Base-by-base conservation (phyloP, 2,888 invertebrate species). In the Andricus quercusramuli region DNA sequence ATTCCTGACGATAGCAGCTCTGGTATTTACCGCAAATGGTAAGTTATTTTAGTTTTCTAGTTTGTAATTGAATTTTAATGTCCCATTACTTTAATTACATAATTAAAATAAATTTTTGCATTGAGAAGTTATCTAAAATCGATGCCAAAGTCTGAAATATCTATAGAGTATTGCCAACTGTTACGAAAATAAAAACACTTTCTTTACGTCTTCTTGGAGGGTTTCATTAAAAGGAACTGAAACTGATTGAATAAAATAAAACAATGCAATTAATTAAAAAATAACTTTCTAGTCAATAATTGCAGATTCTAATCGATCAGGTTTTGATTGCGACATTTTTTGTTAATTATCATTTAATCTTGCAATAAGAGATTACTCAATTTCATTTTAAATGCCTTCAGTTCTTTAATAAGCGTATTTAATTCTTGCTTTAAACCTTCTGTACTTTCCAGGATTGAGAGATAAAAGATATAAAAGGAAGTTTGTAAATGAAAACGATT, bases 1-100 rank as follows among this genome's bases (percentile, higher is more conserved):
- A 37, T 74, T 56, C 29, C 13, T 56, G n/a, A 59, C 74, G 20
- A n/a, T 74, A 37, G 37, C 56, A 56, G 56, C 56, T 74, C 17
- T 74, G 13, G 56, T 32, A 3, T 59, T 56, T 37, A n/a, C 56
- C 11, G 74, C 74, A 56, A 51, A 51, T 15, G 56, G 74, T 74
- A 74, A 56, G 74, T 74, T 68, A 44, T 41, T 22, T 41, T 64
- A 25, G 29, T 64, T 41, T 41, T 22, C 2, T 44, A 67, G 4
- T 67, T n/a, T 1, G 3, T 0, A 41, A 66, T 41, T n/a, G 15
- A 22, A 59, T 59, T 22, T 59, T 59, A 2, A 22, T 20, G 1
- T 22, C 3, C 3, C 20, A 3, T 41, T 37, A 41, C 44, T 11
- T 9, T n/a, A 59, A 3, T 59, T 22, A n/a, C n/a, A n/a, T n/a